Evolutionary conservation across 2,888 invertebrate genomes (phyloP).

Genomic region (Odontothrips loti): DNA sequence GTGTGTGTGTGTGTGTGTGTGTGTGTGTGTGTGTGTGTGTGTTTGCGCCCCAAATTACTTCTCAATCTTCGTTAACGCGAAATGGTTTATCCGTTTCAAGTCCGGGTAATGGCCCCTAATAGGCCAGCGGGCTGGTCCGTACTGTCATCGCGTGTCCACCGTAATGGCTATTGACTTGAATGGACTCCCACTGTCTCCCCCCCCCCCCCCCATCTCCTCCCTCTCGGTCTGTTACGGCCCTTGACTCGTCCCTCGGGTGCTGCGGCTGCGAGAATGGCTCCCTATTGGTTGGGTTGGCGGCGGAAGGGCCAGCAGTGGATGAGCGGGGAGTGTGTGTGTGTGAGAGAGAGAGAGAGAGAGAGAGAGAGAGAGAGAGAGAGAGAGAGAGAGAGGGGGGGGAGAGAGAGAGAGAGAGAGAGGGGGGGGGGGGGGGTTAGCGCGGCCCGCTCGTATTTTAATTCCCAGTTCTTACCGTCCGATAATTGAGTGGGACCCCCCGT

Average conservation of each 20-base stretch:
- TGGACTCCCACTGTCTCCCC: not conserved
- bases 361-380: not conserved
- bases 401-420: not conserved
- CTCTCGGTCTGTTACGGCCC: not conserved
- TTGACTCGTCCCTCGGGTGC: conserved; percentile 16
- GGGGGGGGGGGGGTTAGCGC: not conserved
- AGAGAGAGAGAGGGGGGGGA: not conserved
- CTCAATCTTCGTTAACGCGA: conserved; percentile 16
- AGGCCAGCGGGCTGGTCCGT: not conserved
- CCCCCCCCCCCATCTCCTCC: not conserved
- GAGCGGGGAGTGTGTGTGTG: not conserved
- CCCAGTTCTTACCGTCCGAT: conserved; percentile 1
- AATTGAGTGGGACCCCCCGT: not conserved
- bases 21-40: not conserved
- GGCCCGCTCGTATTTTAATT: conserved; percentile 2
- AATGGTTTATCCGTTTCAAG: conserved; percentile 12
- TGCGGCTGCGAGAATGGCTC: conserved; percentile 4
- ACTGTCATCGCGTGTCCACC: not conserved
- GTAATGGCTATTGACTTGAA: conserved; percentile 22
- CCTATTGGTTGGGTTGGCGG: not conserved
- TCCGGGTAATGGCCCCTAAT: not conserved
- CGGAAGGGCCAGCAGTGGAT: not conserved
- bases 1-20: not conserved
- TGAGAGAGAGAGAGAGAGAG: not conserved
- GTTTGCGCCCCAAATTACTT: not conserved